phyloP scores from a whole-genome alignment of 2,888 invertebrate genomes.

The Acronicta aceris region DNA sequence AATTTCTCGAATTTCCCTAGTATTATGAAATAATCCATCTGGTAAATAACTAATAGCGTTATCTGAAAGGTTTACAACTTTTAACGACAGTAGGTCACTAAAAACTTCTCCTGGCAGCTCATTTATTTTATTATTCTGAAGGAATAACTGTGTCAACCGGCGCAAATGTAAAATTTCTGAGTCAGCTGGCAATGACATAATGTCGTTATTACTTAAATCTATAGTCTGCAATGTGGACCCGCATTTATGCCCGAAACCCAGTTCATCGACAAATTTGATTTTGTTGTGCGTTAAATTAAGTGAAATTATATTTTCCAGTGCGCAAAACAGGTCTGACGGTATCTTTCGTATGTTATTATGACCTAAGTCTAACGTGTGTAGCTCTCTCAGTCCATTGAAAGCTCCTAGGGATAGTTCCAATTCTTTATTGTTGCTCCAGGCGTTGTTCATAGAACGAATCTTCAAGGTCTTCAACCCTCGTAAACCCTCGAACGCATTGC shows the following conservation, averaged over 20 bases:
- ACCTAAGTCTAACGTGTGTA: conserved; percentile 93
- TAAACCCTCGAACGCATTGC: conserved; percentile 94
- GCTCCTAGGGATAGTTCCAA: conserved; percentile 92
- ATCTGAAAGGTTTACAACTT: conserved; percentile 95
- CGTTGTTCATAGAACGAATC: conserved; percentile 93
- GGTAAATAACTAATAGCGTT: conserved; percentile 95
- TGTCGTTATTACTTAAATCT: conserved; percentile 94
- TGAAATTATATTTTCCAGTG: conserved; percentile 93
- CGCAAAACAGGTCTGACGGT: conserved; percentile 94
- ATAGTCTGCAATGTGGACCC: conserved; percentile 93
- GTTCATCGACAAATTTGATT: conserved; percentile 93
- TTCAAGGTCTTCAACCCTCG: conserved; percentile 93
- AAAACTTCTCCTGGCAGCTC: conserved; percentile 94
- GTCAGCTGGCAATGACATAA: conserved; percentile 92
- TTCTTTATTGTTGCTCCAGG: conserved; percentile 92
- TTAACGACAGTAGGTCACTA: conserved; percentile 93
- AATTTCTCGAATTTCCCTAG: conserved; percentile 94
- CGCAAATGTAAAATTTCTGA: conserved; percentile 93
- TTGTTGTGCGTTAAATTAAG: conserved; percentile 96
- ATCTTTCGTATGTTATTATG: conserved; percentile 94
- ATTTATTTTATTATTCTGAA: conserved; percentile 95
- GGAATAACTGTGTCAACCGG: conserved; percentile 93
- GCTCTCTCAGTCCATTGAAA: conserved; percentile 93
- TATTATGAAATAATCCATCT: conserved; percentile 94
- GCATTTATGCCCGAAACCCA: conserved; percentile 91